Evolutionary conservation across 2,113 vertebrate genomes (phyloP).

Genomic region (Rousettus leschenaultii): DNA sequence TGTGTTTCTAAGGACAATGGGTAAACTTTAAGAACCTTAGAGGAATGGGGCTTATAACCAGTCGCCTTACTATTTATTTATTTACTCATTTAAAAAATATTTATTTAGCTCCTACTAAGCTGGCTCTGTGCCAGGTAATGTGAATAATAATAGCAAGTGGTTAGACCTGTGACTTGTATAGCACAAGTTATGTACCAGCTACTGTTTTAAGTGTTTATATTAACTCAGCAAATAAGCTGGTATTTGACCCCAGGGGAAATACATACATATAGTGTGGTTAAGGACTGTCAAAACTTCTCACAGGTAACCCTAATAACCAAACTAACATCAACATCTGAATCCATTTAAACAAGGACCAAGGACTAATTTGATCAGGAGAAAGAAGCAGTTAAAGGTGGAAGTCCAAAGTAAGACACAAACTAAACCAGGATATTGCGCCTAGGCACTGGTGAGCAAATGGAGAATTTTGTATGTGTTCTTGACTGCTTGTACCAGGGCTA

Average conservation of each 20-base stretch:
- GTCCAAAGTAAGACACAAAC: not conserved
- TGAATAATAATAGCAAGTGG: not conserved
- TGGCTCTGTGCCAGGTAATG: not conserved
- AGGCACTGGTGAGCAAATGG: conserved; percentile 75
- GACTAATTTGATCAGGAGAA: not conserved
- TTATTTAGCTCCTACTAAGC: not conserved
- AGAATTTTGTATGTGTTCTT: conserved; percentile 80
- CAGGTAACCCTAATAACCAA: not conserved
- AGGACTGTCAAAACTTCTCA: not conserved
- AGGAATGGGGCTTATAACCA: not conserved
- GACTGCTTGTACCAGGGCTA: conserved; percentile 69
- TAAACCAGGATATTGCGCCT: not conserved
- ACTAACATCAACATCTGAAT: not conserved
- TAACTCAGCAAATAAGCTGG: not conserved
- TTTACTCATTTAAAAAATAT: not conserved
- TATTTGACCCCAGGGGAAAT: not conserved
- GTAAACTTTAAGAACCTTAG: not conserved
- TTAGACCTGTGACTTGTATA: not conserved
- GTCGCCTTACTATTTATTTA: not conserved
- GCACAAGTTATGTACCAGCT: not conserved
- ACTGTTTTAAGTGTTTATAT: not conserved
- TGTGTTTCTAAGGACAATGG: not conserved
- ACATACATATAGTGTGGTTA: not conserved
- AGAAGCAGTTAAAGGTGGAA: not conserved
- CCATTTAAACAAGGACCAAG: not conserved